A percentile compares a stretch with the other conserved stretches of the same genome.
Evolutionary conservation across 2,113 vertebrate species (phyloP).

Genomic region (Ploceus nigricollis): DNA sequence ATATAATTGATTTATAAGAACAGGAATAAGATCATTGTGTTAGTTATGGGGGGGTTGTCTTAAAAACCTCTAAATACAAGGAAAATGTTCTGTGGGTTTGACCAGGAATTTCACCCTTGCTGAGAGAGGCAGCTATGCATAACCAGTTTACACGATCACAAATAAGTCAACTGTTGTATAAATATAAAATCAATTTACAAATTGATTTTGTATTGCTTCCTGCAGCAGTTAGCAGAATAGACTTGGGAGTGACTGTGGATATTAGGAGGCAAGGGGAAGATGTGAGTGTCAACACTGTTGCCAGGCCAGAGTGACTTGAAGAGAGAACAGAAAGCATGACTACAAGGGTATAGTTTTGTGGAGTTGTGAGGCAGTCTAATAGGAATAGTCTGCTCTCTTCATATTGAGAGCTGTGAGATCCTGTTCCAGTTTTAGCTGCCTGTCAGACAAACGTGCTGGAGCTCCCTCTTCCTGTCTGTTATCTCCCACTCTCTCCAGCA

Average conservation of each 20-base stretch:
- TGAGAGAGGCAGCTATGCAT: background rate
- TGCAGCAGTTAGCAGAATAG: background rate
- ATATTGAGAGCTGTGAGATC: background rate
- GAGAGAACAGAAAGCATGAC: background rate
- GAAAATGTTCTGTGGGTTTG: background rate
- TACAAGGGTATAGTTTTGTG: background rate
- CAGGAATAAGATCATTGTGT: background rate
- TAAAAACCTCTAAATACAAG: background rate
- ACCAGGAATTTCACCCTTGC: background rate
- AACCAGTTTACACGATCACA: background rate
- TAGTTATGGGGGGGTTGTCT: accelerated
- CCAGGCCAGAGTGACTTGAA: background rate
- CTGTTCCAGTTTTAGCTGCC: background rate
- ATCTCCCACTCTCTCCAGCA: background rate
- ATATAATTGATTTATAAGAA: background rate
- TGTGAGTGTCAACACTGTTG: background rate
- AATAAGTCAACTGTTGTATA: background rate
- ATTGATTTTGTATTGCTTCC: background rate
- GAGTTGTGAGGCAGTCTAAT: background rate
- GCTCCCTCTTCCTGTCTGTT: background rate
- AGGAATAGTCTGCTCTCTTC: background rate
- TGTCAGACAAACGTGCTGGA: background rate
- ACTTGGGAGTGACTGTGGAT: background rate
- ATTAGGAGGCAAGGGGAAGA: background rate
- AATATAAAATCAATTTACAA: background rate